Evolutionary conservation across 2,888 invertebrate genomes (phyloP).

Genomic region (Synanthedon vespiformis): DNA sequence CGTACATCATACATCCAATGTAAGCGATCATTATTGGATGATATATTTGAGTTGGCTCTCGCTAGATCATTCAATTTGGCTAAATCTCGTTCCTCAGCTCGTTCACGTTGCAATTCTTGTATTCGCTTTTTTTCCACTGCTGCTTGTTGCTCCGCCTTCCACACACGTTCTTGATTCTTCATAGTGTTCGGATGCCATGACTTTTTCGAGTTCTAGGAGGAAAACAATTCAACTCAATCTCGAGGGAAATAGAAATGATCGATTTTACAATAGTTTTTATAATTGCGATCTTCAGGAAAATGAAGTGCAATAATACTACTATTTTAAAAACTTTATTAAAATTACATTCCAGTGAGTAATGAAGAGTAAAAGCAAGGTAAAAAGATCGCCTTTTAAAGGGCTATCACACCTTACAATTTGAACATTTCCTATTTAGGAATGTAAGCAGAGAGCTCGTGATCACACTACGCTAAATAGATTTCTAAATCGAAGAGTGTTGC

Average conservation of each 20-base stretch:
- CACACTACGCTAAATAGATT: no score
- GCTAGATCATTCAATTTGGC: constrained; percentile 75
- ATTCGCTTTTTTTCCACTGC: constrained; percentile 77
- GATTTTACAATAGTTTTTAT: background rate
- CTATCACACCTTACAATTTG: no score
- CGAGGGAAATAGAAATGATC: no score
- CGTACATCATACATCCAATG: constrained; percentile 91
- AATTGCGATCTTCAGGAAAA: background rate
- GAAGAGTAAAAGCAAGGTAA: no score
- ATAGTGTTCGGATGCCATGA: constrained; percentile 85
- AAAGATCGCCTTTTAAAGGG: no score
- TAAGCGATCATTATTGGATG: constrained; percentile 71
- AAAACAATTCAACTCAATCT: constrained; percentile 1
- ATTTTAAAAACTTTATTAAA: no score
- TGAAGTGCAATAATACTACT: background rate
- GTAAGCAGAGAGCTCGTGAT: no score
- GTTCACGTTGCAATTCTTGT: constrained; percentile 75
- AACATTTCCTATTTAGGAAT: no score
- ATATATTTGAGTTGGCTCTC: constrained; percentile 62
- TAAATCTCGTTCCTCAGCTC: constrained; percentile 74
- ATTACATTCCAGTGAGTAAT: no score
- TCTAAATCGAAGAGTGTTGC: no score
- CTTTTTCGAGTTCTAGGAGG: constrained; percentile 77
- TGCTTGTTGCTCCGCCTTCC: constrained; percentile 82
- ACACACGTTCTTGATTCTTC: constrained; percentile 82